Percentiles rank a stretch among this genome's conserved stretches.
Evolutionary conservation across 2,888 invertebrate species (phyloP).

Genomic region (Pomacea canaliculata): DNA sequence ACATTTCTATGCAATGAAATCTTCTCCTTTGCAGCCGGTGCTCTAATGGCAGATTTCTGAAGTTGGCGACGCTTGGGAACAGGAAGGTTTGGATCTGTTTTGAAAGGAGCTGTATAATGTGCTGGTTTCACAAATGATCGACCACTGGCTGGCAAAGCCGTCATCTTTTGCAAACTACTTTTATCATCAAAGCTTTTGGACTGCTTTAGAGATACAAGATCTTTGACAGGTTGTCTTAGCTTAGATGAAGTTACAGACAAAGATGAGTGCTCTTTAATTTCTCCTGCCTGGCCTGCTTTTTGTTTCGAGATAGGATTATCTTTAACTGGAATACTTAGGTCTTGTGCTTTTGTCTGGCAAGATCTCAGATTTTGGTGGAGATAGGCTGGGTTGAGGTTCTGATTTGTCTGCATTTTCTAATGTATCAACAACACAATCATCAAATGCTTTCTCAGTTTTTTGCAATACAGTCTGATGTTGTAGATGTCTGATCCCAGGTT

Average conservation of each 20-base stretch:
- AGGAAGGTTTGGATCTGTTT: slow-evolving; percentile 45
- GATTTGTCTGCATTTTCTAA: neutral
- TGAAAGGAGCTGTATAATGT: slow-evolving; percentile 55
- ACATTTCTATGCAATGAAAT: too few species aligned
- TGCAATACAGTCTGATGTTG: too few species aligned
- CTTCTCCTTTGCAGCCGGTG: too few species aligned
- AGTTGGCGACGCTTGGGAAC: slow-evolving; percentile 32
- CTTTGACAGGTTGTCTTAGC: neutral
- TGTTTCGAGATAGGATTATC: too few species aligned
- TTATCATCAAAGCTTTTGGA: neutral
- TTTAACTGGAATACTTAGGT: too few species aligned
- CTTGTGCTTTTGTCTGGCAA: neutral
- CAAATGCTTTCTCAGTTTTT: slow-evolving; percentile 28
- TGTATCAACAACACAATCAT: neutral
- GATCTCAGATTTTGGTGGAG: neutral
- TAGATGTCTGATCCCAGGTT: too few species aligned
- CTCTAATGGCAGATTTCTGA: too few species aligned
- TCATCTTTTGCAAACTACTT: neutral
- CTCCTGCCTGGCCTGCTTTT: too few species aligned
- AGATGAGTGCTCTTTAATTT: too few species aligned
- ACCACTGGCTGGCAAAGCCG: slow-evolving; percentile 17
- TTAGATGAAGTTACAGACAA: too few species aligned
- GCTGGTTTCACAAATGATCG: slow-evolving; percentile 35
- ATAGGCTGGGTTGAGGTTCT: neutral
- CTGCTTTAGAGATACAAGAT: neutral